Conservation (phyloP, 2,797 vertebrate genomes). For the Sebastes trivittatus region DNA sequence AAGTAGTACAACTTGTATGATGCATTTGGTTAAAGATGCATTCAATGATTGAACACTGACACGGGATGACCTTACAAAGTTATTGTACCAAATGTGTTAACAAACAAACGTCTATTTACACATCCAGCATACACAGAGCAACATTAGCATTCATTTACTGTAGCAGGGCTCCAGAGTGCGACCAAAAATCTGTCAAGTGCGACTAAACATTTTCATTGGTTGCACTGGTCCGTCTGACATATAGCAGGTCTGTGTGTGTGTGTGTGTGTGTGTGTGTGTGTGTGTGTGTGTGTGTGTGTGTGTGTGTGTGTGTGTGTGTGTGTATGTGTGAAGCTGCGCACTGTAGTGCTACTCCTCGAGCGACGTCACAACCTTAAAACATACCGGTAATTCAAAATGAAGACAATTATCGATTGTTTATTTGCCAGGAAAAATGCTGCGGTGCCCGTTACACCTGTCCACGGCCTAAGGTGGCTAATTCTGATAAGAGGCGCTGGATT, state of each 20-base stretch:
- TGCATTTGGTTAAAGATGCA: background rate
- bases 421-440: too few relatives aligned
- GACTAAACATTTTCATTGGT: background rate
- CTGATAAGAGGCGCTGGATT: too few relatives aligned
- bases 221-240: background rate
- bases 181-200: too few relatives aligned
- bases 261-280: background rate
- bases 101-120: background rate
- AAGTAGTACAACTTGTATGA: background rate
- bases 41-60: background rate
- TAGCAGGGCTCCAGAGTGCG: too few relatives aligned
- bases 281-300: rapidly evolving
- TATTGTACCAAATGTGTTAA: background rate
- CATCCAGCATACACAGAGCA: background rate
- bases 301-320: too few relatives aligned
- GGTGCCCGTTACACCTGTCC: too few relatives aligned
- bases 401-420: too few relatives aligned
- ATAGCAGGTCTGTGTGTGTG: background rate
- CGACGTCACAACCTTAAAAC: too few relatives aligned
- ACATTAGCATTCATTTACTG: background rate
- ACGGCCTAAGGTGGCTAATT: too few relatives aligned
- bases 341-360: too few relatives aligned
- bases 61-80: background rate
- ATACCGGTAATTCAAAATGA: too few relatives aligned
- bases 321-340: too few relatives aligned